A percentile compares a stretch with the other conserved stretches of the same genome.
Evolutionary conservation across 1,140 invertebrate genomes (phyloP).

Genomic region (Melanaphis sacchari): DNA sequence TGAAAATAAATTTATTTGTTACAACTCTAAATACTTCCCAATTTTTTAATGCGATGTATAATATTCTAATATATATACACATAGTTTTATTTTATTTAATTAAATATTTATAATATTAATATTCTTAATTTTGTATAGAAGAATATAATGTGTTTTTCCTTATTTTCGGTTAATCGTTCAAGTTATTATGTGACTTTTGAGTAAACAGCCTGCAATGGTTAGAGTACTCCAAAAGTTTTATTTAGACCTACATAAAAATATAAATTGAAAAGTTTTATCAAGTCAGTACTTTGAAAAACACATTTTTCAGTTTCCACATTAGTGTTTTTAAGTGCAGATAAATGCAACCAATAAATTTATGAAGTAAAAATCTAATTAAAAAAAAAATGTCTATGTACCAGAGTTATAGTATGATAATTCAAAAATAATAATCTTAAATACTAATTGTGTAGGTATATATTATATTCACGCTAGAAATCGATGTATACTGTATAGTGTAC

Average conservation of each 20-base stretch:
- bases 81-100: not conserved
- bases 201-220: not conserved
- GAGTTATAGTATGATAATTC: not conserved
- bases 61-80: not conserved
- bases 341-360: not conserved
- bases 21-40: not conserved
- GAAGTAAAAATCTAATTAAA: not conserved
- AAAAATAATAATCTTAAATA: conserved; percentile 2
- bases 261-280: not conserved
- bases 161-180: not conserved
- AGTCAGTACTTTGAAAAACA: not conserved
- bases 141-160: not conserved
- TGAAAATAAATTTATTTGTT: not conserved
- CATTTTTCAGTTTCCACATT: not conserved
- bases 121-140: not conserved
- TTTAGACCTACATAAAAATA: not conserved
- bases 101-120: not conserved
- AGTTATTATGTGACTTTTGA: not conserved
- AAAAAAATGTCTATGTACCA: not conserved
- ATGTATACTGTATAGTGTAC: too few relatives aligned
- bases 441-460: not conserved
- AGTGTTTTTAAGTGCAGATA: not conserved
- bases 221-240: not conserved
- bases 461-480: not conserved
- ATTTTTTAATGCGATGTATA: not conserved